Base-by-base conservation (phyloP, 1,140 invertebrate genomes). In the Luehdorfia chinensis region DNA sequence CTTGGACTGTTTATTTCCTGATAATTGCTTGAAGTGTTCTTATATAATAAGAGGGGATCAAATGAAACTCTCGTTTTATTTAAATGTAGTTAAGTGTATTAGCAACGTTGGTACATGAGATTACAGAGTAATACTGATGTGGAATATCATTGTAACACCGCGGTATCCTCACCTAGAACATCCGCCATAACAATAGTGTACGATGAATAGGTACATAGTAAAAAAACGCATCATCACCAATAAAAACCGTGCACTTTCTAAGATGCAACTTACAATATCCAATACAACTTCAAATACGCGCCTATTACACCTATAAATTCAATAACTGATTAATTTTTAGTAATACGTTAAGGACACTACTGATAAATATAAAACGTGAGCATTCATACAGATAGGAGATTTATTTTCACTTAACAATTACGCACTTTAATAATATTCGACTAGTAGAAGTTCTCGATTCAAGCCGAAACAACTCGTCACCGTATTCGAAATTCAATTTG, bases 11-110 rank as follows among this genome's bases (percentile, higher is more conserved):
- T n/a, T n/a, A n/a, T n/a, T n/a, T n/a, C n/a, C n/a, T n/a, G n/a
- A n/a, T n/a, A n/a, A n/a, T n/a, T n/a, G n/a, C n/a, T n/a, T n/a
- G n/a, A n/a, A n/a, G n/a, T n/a, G n/a, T n/a, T n/a, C n/a, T n/a
- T n/a, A n/a, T n/a, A n/a, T n/a, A n/a, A 9, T 28, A 8, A 13
- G n/a, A 41, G 36, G 41, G 11, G 27, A 1, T 37, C 27, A 76
- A 83, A 85, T 83, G 65, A 85, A 83, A 85, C 66, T 15, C 50
- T 31, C 50, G 54, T 64, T 50, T 63, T 77, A 78, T 75, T 81
- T 85, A 80, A 85, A 85, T 83, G 79, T 83, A 84, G 72, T 70
- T 84, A 83, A 78, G 81, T 85, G 75, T 85, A 85, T 85, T 85
- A 85, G 81, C 81, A 85, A 85, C 79, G 76, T 85, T 84, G 79